Percentiles rank a stretch among this genome's conserved stretches.
These are phyloP conservation scores for Shinisaurus crocodilurus DNA, from an alignment of 2,113 vertebrate species.

Conservation along the genomic window DNA sequence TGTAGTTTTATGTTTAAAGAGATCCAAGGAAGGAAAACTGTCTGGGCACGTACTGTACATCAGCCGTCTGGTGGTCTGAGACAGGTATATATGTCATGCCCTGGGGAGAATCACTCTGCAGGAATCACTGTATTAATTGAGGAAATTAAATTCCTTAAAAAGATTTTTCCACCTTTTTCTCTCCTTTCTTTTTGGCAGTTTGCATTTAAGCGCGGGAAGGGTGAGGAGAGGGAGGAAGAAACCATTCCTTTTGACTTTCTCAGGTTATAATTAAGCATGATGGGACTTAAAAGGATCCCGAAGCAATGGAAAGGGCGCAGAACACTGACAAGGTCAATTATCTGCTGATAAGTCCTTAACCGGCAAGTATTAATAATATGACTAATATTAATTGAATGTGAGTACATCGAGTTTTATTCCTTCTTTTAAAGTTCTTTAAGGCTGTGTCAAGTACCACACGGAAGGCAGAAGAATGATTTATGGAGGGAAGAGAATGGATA, in stretches of 20 bases:
- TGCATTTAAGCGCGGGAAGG: conserved; percentile 30
- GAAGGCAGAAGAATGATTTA: conserved; percentile 21
- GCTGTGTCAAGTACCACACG: neutral
- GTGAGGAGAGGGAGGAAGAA: neutral
- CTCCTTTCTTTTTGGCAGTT: conserved; percentile 27
- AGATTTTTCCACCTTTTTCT: neutral
- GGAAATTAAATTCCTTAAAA: conserved; percentile 61
- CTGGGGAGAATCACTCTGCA: conserved; percentile 32
- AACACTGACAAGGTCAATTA: conserved; percentile 73
- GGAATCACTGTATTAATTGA: conserved; percentile 74
- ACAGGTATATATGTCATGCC: conserved; percentile 69
- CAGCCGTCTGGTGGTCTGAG: conserved; percentile 48
- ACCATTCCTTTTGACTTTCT: conserved; percentile 48
- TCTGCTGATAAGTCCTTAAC: conserved; percentile 59
- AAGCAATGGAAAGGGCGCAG: conserved; percentile 26
- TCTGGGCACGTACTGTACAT: conserved; percentile 56
- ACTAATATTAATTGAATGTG: conserved; percentile 71
- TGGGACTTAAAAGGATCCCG: conserved; percentile 40
- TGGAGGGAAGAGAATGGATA: conserved; percentile 31
- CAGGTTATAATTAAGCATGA: conserved; percentile 67
- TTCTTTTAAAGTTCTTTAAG: conserved; percentile 66
- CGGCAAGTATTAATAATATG: conserved; percentile 68
- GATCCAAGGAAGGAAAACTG: neutral
- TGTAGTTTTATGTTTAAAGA: conserved; percentile 45
- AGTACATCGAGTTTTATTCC: conserved; percentile 67